Base-by-base conservation (phyloP, 1,140 invertebrate species). In the Lucilia sericata region DNA sequence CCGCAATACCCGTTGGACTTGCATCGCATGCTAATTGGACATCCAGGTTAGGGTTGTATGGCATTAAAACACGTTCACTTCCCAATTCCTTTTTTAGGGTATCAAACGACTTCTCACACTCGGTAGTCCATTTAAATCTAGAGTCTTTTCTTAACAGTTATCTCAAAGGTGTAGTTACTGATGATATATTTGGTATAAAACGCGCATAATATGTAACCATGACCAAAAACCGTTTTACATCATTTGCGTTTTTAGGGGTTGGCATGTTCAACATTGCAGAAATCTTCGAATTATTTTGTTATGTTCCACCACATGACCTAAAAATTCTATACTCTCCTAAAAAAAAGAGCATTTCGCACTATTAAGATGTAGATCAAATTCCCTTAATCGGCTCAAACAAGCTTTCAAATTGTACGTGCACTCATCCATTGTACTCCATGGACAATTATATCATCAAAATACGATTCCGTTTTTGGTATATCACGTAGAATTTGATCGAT, bases 321-420 rank as follows among this genome's bases (percentile, higher is more conserved):
- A n/a, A n/a, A n/a, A n/a, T n/a, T n/a, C n/a, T n/a, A n/a, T n/a
- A n/a, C n/a, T n/a, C n/a, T n/a, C n/a, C n/a, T n/a, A n/a, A 25
- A 85, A 85, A 30, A 87, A 87, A n/a, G 25, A 9, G 51, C 85
- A 87, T 84, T 86, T 86, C 19, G 30, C 36, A 76, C 60, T 42
- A 42, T 83, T 87, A 60, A 83, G 51, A 78, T 85, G 84, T 84
- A 83, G 81, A 80, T 84, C 84, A 80, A 80, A 74, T 74, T 74
- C 21, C n/a, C 21, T 19, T 21, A 74, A 78, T 83, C 84, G 83
- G n/a, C 8, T n/a, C 42, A 82, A 82, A 82, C 80, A 82, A n/a
- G 80, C 42, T 51, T 25, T 49, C n/a, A 49, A 21, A 82, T 82
- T 82, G 34, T 17, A 19, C 19, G 25, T 55, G 25, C 80, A 82